Evolutionary conservation across 2,888 invertebrate species (phyloP), one percentile per base, ranked within the genome.

Genomic region (Andrena camellia): DNA sequence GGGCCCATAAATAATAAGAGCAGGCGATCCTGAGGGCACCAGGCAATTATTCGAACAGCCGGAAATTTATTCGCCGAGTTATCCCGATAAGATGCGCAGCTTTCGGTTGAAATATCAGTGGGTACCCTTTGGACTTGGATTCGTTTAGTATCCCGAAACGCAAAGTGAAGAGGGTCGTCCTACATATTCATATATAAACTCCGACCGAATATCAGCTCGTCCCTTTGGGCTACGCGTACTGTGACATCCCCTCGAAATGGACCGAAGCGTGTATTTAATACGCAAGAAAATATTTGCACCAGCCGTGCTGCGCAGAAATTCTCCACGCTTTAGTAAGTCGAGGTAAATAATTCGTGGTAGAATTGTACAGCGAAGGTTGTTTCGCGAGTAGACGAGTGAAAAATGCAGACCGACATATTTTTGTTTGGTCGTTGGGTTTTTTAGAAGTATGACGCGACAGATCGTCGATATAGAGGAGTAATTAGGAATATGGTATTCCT

Each of bases 171-270:
- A 59, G 74, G 78, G 50, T 75, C 75, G 33, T 59, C 60, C 52
- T 83, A 75, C 83, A 87, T 86, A 84, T 86, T 86, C 78, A 86
- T 88, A 75, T 48, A 83, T 71, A 83, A 83, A 78, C 78, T 54
- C 62, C 26, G n/a, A 13, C 72, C 68, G 68, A 52, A 31, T 70
- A 72, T 74, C 50, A 52, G 59, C 17, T 35, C 29, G 29, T 29
- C 57, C 66, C 50, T 50, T 64, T 62, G 71, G 26, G 10, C 23
- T 20, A 5, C 5, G 33, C 50, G 52, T 26, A 6, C 59, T 31
- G 20, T 42, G 54, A 60, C 64, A 60, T 60, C 73, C 23, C 33
- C 33, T 26, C 33, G 20, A 48, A 80, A 70, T 52, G 77, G 35
- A 68, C 63, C 48, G 77, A 68, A 60, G 42, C 42, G 54, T 60